These are phyloP conservation scores for Hetaerina americana DNA, from an alignment of 1,140 invertebrate genomes.

Conservation along the genomic window DNA sequence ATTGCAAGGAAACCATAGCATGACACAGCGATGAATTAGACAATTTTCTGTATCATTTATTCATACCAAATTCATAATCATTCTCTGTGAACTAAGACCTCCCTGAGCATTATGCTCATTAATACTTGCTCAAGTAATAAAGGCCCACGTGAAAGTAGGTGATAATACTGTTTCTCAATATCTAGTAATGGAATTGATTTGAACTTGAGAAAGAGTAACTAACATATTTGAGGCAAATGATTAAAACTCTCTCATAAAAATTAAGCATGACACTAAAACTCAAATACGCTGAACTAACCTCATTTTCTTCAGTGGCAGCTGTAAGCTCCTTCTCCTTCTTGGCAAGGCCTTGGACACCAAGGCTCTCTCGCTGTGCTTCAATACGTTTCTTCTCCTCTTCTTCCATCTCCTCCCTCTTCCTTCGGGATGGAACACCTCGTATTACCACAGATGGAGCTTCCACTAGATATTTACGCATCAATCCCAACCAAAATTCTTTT, in stretches of 20 bases:
- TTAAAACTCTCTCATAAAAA: constrained; percentile 1
- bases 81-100: no score
- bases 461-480: constrained; percentile 58
- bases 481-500: constrained; percentile 52
- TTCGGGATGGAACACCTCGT: constrained; percentile 40
- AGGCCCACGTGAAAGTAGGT: no score
- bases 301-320: constrained; percentile 60
- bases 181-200: constrained; percentile 7
- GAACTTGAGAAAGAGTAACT: constrained; percentile 4
- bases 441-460: constrained; percentile 38
- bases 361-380: constrained; percentile 40
- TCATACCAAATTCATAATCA: no score
- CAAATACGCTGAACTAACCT: constrained; percentile 33
- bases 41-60: no score
- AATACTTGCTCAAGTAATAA: no score
- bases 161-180: constrained; percentile 7
- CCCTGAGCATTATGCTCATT: no score
- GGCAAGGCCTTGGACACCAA: constrained; percentile 55
- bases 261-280: not conserved
- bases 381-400: constrained; percentile 52
- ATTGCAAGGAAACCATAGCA: no score
- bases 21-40: no score
- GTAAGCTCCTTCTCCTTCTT: constrained; percentile 44
- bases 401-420: constrained; percentile 42
- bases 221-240: constrained; percentile 9